Base-by-base conservation (phyloP, 2,113 vertebrate species). In the Eubucco bourcierii region DNA sequence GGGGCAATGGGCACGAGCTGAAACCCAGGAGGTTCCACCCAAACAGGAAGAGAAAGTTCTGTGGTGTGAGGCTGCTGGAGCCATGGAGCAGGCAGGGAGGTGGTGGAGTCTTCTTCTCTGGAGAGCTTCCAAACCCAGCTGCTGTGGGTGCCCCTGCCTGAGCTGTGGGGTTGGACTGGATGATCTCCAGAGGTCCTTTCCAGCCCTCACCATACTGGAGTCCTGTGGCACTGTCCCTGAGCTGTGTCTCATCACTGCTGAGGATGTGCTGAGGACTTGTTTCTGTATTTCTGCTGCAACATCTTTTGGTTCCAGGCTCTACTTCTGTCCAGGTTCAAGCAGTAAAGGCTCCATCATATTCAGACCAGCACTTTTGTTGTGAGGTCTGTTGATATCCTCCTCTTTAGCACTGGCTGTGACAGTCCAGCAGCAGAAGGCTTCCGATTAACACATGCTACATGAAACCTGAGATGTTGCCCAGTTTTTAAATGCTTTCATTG, bases 401-500 rank as follows among this genome's bases (percentile, higher is more conserved):
- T 61, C 78, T 39, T 56, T 56, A 9, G 37, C 10, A 4, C 8
- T 33, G 52, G n/a, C 89, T 58, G 70, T 0, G 10, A 50, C 29
- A 34, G 47, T 10, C 92, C 70, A 46, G 78, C 41, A 46, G 47
- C 15, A 60, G 75, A 64, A 83, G 17, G 63, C 67, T 70, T 27
- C 79, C 50, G 23, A 13, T 47, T 52, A 90, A 83, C 74, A 87
- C 75, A 10, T 55, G 53, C 47, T 73, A 65, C 87, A 72, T 34
- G 12, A 68, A 87, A 87, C 79, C 61, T 23, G 79, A 50, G 47
- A 12, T 3, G 31, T 82, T 66, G 39, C 65, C 27, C 13, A 6
- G 21, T 61, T 93, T 81, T 75, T 88, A 84, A 75, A 44, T 67
- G 41, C 77, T 86, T 92, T 88, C 14, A 81, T 90, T 77, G 67